These are phyloP conservation scores for Agrenia bidenticulata DNA, from an alignment of 2,888 invertebrate genomes.

Conservation along the genomic window DNA sequence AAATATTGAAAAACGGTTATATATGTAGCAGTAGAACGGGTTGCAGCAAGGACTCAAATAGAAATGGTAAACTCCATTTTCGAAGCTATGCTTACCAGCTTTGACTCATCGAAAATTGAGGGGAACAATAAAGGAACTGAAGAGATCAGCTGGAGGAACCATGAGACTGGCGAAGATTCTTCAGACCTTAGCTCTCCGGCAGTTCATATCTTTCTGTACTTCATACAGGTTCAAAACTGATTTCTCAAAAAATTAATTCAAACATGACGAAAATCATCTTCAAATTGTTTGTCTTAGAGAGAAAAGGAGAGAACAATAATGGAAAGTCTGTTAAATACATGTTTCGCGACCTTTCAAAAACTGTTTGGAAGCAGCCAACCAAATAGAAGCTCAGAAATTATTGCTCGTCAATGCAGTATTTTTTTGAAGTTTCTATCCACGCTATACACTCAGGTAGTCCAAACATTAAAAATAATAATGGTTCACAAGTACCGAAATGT, in stretches of 20 bases:
- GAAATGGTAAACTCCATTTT: conserved; percentile 51
- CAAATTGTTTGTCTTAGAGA: conserved; percentile 60
- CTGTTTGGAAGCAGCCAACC: conserved; percentile 21
- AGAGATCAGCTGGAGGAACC: background rate
- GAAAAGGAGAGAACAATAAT: conserved; percentile 85
- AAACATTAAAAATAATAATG: background rate
- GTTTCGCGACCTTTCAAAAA: conserved; percentile 56
- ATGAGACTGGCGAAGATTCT: conserved; percentile 56
- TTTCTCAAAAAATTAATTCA: background rate
- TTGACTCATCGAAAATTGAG: background rate
- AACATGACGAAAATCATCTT: conserved; percentile 13
- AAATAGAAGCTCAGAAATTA: background rate
- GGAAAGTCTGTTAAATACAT: conserved; percentile 83
- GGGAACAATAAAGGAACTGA: background rate
- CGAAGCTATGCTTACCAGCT: conserved; percentile 42
- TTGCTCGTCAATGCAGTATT: conserved; percentile 38
- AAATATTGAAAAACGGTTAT: too few relatives aligned
- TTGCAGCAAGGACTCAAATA: conserved; percentile 48
- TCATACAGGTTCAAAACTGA: conserved; percentile 75
- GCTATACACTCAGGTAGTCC: conserved; percentile 39
- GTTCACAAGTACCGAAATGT: background rate
- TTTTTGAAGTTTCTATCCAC: conserved; percentile 49
- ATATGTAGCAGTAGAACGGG: conserved; percentile 44
- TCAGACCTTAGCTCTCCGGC: conserved; percentile 77
- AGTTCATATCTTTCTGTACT: conserved; percentile 79